These are phyloP conservation scores for Noturus placidus DNA, from an alignment of 2,113 vertebrate genomes.

Conservation along the genomic window DNA sequence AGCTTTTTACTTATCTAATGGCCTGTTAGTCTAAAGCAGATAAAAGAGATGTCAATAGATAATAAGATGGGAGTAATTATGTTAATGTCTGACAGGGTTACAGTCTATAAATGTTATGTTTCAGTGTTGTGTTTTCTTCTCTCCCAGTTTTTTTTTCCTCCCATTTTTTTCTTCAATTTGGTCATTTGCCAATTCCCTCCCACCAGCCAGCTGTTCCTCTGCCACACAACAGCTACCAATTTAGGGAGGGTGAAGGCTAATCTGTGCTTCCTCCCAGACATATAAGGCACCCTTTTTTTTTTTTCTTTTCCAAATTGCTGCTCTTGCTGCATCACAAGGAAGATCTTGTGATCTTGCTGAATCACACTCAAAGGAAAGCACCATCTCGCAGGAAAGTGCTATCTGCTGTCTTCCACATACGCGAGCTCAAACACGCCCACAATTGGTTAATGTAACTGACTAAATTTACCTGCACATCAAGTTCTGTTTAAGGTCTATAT, in stretches of 20 bases:
- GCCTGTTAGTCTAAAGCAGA: neutral
- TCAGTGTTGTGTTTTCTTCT: neutral
- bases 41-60: slow-evolving; percentile 4
- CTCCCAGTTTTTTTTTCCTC: neutral
- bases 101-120: neutral
- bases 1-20: slow-evolving; percentile 21
- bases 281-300: neutral
- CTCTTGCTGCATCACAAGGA: neutral
- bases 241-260: neutral
- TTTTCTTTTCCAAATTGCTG: too few relatives aligned
- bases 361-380: neutral
- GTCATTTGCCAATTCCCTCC: neutral
- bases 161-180: neutral
- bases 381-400: neutral
- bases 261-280: neutral
- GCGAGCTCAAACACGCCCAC: neutral
- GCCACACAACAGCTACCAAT: neutral
- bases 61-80: neutral
- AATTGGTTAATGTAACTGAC: neutral
- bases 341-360: too few relatives aligned
- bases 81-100: slow-evolving; percentile 12
- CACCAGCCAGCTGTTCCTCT: neutral
- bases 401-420: neutral
- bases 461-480: too few relatives aligned
- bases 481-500: too few relatives aligned